These are phyloP conservation scores for Diarsia dahlii DNA, from an alignment of 2,888 invertebrate species.

Conservation along the genomic window DNA sequence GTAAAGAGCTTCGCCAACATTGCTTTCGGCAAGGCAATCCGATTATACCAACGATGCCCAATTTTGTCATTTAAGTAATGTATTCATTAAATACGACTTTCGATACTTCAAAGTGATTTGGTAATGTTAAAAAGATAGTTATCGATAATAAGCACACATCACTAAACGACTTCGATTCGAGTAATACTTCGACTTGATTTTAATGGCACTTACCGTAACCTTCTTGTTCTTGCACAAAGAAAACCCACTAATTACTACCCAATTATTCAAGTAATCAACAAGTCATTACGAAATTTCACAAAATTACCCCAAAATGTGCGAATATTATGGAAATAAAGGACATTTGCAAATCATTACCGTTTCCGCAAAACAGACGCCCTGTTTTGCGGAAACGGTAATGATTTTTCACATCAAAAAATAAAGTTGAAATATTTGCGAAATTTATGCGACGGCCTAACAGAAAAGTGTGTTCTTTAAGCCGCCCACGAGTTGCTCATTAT, in stretches of 20 bases:
- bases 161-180: slow-evolving; percentile 15
- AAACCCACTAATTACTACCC: not conserved
- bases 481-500: slow-evolving; percentile 71
- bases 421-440: slow-evolving; percentile 28
- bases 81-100: slow-evolving; percentile 67
- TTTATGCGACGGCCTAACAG: slow-evolving; percentile 60
- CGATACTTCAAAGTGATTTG: slow-evolving; percentile 52
- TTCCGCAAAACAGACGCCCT: slow-evolving; percentile 41
- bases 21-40: slow-evolving; percentile 79
- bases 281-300: slow-evolving; percentile 2
- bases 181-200: slow-evolving; percentile 4
- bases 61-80: slow-evolving; percentile 63
- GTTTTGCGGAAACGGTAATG: too few relatives aligned
- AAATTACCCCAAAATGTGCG: not conserved
- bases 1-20: slow-evolving; percentile 69
- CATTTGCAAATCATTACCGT: slow-evolving; percentile 19
- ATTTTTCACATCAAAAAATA: slow-evolving; percentile 22
- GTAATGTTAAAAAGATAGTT: slow-evolving; percentile 30
- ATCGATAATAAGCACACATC: slow-evolving; percentile 44
- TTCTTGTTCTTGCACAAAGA: slow-evolving; percentile 3
- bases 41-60: slow-evolving; percentile 79
- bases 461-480: slow-evolving; percentile 64
- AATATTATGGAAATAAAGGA: slow-evolving; percentile 21
- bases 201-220: slow-evolving; percentile 1
- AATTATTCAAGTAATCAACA: slow-evolving; percentile 11